Conservation (phyloP, 2,797 vertebrate species). For the Muraenolepis orangiensis region DNA sequence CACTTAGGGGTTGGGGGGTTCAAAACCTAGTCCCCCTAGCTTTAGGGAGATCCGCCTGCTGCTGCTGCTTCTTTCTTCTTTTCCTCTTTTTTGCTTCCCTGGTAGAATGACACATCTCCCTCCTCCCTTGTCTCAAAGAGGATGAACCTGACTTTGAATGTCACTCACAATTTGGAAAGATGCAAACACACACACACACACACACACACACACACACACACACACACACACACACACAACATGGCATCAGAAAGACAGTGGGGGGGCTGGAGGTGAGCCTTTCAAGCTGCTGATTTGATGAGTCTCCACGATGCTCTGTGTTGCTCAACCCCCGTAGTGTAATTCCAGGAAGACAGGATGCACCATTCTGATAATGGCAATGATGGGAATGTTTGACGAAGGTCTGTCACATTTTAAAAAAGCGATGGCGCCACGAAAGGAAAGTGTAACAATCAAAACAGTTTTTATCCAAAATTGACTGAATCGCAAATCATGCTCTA, state of each 20-base stretch:
- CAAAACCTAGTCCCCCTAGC: too few species aligned
- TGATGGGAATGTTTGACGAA: neutral
- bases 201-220: conserved; percentile 1
- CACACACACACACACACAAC: conserved; percentile 1
- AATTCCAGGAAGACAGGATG: neutral
- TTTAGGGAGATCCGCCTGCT: too few species aligned
- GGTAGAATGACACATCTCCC: neutral
- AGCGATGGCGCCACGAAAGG: neutral
- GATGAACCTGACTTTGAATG: neutral
- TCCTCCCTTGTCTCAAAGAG: neutral
- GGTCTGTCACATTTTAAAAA: neutral
- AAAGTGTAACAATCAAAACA: neutral
- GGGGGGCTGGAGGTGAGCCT: neutral
- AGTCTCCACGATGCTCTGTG: neutral
- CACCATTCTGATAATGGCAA: neutral
- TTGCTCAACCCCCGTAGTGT: neutral
- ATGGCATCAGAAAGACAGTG: neutral
- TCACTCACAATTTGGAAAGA: neutral
- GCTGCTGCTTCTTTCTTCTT: neutral
- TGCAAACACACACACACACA: conserved; percentile 3
- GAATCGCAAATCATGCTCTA: too few species aligned
- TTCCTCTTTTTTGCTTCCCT: neutral
- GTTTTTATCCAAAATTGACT: neutral
- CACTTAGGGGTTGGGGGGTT: too few species aligned
- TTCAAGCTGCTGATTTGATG: neutral